These are phyloP conservation scores for Acrocera orbiculus DNA, from an alignment of 2,888 invertebrate genomes.

Conservation along the genomic window DNA sequence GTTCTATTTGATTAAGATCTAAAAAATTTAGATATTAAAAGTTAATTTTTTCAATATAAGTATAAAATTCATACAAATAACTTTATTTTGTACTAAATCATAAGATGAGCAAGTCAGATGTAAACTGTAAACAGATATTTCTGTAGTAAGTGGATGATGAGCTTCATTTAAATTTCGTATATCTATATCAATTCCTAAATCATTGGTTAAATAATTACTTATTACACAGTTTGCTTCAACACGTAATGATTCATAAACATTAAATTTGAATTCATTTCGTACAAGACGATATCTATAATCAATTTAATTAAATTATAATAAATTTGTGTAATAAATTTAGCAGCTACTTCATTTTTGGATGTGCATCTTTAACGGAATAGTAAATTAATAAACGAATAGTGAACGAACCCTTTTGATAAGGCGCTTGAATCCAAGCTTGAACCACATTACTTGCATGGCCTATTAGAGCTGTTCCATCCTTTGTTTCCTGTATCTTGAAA, in stretches of 20 bases:
- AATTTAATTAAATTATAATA: constrained; percentile 7
- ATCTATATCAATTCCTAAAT: constrained; percentile 46
- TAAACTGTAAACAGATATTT: constrained; percentile 24
- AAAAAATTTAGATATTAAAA: not conserved
- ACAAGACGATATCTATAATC: constrained; percentile 38
- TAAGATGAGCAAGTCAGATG: constrained; percentile 25
- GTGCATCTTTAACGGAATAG: constrained; percentile 37
- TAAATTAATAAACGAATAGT: constrained; percentile 53
- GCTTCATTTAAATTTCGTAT: constrained; percentile 50
- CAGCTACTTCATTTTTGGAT: constrained; percentile 25
- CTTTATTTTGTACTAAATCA: constrained; percentile 18
- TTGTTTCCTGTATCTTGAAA: constrained; percentile 21
- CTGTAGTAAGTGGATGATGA: constrained; percentile 32
- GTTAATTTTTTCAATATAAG: not conserved
- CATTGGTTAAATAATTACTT: constrained; percentile 35
- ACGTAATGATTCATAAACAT: constrained; percentile 41
- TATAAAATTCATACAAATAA: constrained; percentile 20
- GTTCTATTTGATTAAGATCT: not conserved
- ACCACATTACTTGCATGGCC: constrained; percentile 24
- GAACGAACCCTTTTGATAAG: constrained; percentile 43
- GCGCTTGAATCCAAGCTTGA: constrained; percentile 50
- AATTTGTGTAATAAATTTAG: constrained; percentile 4
- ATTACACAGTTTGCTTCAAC: constrained; percentile 34
- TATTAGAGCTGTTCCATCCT: constrained; percentile 17
- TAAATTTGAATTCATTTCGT: constrained; percentile 45